Base-by-base conservation (phyloP, 2,888 invertebrate species). In the Strigamia transsilvanica region DNA sequence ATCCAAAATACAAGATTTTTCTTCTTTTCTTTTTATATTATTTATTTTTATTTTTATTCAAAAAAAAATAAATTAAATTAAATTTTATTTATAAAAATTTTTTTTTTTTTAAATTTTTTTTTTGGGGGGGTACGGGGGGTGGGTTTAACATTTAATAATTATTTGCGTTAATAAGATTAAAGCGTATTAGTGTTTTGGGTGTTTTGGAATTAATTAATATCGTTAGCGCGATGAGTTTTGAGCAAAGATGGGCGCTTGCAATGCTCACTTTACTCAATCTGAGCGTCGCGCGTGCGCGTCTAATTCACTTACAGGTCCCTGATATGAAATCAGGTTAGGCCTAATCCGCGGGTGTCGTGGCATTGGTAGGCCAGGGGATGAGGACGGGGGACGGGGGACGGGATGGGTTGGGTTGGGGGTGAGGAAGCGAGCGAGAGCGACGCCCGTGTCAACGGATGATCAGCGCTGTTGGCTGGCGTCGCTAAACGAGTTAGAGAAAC, bases 231-330 rank as follows among this genome's bases (percentile, higher is more conserved):
- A 73, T 32, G 73, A 73, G 73, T 73, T 73, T 73, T 73, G 73
- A 73, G 73, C 73, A 73, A 73, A 32, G 32, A 73, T 73, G 27
- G 73, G 73, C 73, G n/a, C n/a, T n/a, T 10, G 73, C 23, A 73
- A 73, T 73, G 27, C 73, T 73, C 73, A 27, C 73, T 73, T 73
- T 32, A 73, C 73, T 73, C 73, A 73, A 73, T 73, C 73, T 73
- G 73, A 32, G 73, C 32, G 73, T 32, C 73, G 73, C 73, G 73
- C 73, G 73, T 73, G 73, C 73, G 73, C 73, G 32, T 73, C 73
- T 73, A 73, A 73, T 73, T 73, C 73, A 73, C 73, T 73, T 73
- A 73, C 73, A 73, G 73, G 73, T 73, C 73, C 73, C 73, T 73
- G 73, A 73, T 73, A 73, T 73, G 73, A 73, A 73, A 73, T 73